Conservation (phyloP, 2,888 invertebrate genomes). For the Smittia aterrima region DNA sequence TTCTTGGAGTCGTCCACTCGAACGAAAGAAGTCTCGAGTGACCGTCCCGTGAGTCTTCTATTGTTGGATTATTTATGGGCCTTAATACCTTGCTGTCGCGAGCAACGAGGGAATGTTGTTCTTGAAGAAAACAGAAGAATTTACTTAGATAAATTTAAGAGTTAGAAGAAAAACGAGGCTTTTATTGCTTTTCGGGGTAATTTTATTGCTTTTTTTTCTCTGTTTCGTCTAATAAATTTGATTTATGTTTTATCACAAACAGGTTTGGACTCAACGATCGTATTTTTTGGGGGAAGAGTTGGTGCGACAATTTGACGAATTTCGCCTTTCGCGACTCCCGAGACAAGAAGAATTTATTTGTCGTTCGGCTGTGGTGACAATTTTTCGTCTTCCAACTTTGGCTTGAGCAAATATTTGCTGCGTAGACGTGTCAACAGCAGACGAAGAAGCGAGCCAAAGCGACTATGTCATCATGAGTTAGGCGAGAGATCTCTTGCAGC, state of each 20-base stretch:
- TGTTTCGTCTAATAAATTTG: slow-evolving; percentile 31
- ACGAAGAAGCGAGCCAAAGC: background rate
- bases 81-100: slow-evolving; percentile 34
- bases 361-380: slow-evolving; percentile 17
- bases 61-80: slow-evolving; percentile 40
- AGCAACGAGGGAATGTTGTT: slow-evolving; percentile 6
- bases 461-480: slow-evolving; percentile 26
- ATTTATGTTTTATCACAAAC: slow-evolving; percentile 35
- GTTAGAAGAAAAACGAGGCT: slow-evolving; percentile 21
- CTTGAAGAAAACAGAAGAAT: slow-evolving; percentile 13
- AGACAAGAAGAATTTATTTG: slow-evolving; percentile 14
- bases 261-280: slow-evolving; percentile 4
- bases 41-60: slow-evolving; percentile 1
- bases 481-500: background rate
- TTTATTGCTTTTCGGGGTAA: slow-evolving; percentile 39
- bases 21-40: background rate
- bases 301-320: background rate
- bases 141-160: slow-evolving; percentile 36
- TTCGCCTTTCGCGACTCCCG: background rate
- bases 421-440: slow-evolving; percentile 29
- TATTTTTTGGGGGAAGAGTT: background rate
- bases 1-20: background rate
- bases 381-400: slow-evolving; percentile 6
- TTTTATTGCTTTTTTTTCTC: slow-evolving; percentile 38
- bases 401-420: slow-evolving; percentile 34